Evolutionary conservation across 1,140 invertebrate species (phyloP).

Genomic region (Brachionus rubens): DNA sequence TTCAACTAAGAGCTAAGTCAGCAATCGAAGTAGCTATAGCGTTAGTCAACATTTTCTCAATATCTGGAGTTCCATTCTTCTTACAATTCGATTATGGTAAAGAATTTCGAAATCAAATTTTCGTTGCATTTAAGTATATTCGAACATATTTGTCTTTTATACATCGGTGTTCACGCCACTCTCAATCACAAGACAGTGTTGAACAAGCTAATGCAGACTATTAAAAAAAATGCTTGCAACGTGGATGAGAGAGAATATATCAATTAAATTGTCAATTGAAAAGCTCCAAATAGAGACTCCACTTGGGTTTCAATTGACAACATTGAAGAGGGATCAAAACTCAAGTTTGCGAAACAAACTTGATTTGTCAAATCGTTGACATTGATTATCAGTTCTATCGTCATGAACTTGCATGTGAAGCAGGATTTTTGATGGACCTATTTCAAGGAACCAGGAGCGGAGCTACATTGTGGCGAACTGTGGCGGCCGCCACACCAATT

Average conservation of each 20-base stretch:
- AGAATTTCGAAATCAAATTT: conserved; percentile 50
- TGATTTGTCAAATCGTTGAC: no score
- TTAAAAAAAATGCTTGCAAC: background rate
- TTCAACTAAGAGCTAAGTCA: conserved; percentile 51
- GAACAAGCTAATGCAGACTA: conserved; percentile 46
- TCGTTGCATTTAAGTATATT: background rate
- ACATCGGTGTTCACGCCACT: conserved; percentile 49
- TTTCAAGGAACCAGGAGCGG: no score
- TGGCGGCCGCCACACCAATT: no score
- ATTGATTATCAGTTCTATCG: no score
- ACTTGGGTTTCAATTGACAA: no score
- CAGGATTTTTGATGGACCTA: no score
- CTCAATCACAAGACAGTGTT: conserved; percentile 50
- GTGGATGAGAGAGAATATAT: conserved; percentile 2
- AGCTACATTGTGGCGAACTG: no score
- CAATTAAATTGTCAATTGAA: background rate
- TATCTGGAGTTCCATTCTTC: conserved; percentile 53
- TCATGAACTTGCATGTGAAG: no score
- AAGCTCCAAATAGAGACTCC: no score
- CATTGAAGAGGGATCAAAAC: no score
- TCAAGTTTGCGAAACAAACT: no score
- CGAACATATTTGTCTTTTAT: conserved; percentile 48
- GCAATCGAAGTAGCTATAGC: conserved; percentile 52
- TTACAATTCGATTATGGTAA: conserved; percentile 57
- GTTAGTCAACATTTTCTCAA: conserved; percentile 57